These are phyloP conservation scores for Hucho hucho DNA, from an alignment of 2,113 vertebrate genomes.

Conservation along the genomic window DNA sequence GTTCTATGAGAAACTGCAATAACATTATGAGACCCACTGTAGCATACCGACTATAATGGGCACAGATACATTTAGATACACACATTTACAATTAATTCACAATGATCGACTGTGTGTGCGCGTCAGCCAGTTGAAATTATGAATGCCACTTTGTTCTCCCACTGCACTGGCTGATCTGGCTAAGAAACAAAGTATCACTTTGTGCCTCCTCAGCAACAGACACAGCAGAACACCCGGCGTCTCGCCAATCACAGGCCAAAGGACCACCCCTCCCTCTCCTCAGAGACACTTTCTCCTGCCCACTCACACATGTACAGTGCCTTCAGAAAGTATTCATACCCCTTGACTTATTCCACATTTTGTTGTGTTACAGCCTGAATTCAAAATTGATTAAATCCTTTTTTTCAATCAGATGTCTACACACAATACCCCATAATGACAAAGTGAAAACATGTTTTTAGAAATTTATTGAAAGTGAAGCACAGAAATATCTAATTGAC, in stretches of 20 bases:
- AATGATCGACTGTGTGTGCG: constrained; percentile 66
- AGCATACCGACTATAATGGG: constrained; percentile 29
- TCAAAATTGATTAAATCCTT: too few relatives aligned
- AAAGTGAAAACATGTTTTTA: too few relatives aligned
- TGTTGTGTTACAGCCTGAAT: too few relatives aligned
- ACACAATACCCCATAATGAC: too few relatives aligned
- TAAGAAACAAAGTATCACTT: constrained; percentile 71
- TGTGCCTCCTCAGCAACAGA: constrained; percentile 67
- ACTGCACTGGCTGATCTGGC: constrained; percentile 58
- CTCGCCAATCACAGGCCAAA: constrained; percentile 35
- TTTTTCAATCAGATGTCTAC: too few relatives aligned
- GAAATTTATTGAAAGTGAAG: too few relatives aligned
- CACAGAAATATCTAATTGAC: too few relatives aligned
- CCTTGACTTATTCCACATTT: too few relatives aligned
- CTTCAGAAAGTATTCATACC: too few relatives aligned
- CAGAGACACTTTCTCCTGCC: neutral
- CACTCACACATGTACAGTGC: neutral
- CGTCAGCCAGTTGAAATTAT: constrained; percentile 51
- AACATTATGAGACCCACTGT: constrained; percentile 22
- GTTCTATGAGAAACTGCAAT: neutral
- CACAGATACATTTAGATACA: constrained; percentile 37
- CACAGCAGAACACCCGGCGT: constrained; percentile 47
- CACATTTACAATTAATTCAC: constrained; percentile 54
- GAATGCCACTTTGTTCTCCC: constrained; percentile 74
- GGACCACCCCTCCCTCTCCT: constrained; percentile 24